These are phyloP conservation scores for Stomatorhinus walkeri DNA, from an alignment of 2,797 vertebrate genomes.

Conservation along the genomic window DNA sequence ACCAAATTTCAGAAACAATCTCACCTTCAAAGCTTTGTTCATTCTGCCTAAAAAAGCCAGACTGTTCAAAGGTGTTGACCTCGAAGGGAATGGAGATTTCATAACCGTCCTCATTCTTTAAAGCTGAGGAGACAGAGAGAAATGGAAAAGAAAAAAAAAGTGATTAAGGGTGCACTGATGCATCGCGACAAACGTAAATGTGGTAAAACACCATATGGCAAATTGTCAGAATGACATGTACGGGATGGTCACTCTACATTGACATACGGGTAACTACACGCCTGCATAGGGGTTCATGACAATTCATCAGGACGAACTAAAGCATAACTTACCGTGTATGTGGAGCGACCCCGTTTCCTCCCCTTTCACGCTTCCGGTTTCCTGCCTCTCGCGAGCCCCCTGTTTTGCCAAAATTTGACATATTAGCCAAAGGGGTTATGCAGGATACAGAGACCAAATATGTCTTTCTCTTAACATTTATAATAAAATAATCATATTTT, in stretches of 20 bases:
- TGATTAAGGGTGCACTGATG: neutral
- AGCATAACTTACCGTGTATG: conserved; percentile 55
- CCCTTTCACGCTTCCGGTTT: conserved; percentile 58
- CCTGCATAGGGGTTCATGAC: neutral
- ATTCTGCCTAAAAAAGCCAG: conserved; percentile 71
- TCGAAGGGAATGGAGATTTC: conserved; percentile 76
- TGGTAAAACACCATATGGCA: neutral
- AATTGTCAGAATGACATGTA: neutral
- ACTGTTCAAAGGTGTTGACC: conserved; percentile 70
- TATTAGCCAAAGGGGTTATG: neutral
- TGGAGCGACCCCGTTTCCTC: conserved; percentile 56
- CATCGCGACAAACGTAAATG: neutral
- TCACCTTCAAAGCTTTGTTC: conserved; percentile 70
- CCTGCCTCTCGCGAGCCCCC: conserved; percentile 42
- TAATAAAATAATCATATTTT: neutral
- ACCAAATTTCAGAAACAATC: neutral
- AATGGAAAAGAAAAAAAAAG: neutral
- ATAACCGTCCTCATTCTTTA: conserved; percentile 71
- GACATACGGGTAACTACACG: neutral
- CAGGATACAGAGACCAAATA: neutral
- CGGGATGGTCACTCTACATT: neutral
- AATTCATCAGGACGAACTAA: neutral
- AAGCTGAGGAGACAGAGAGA: conserved; percentile 50
- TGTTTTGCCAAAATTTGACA: conserved; percentile 13
- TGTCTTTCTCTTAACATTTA: neutral